Conservation (phyloP, 2,888 invertebrate species). For the Quadriops clusia region DNA sequence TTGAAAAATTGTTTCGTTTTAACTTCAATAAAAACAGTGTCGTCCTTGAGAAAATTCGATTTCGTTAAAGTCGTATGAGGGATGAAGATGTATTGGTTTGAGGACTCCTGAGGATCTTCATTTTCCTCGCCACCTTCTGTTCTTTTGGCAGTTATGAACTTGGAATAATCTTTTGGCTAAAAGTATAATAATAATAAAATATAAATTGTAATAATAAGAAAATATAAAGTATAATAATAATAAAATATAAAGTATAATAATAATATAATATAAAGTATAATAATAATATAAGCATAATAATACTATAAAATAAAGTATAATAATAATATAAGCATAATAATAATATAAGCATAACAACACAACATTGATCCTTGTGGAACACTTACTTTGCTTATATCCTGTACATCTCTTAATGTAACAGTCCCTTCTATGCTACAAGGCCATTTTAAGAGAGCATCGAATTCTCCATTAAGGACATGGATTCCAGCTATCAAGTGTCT, state of each 20-base stretch:
- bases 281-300: background rate
- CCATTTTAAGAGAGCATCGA: slow-evolving; percentile 60
- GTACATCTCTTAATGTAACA: slow-evolving; percentile 51
- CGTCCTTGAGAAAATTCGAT: slow-evolving; percentile 46
- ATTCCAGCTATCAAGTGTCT: slow-evolving; percentile 59
- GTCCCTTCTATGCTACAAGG: slow-evolving; percentile 57
- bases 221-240: background rate
- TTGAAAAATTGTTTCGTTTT: slow-evolving; percentile 26
- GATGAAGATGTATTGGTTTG: slow-evolving; percentile 51
- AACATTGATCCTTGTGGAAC: too few species aligned
- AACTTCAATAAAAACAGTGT: slow-evolving; percentile 50
- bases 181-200: slow-evolving; percentile 13
- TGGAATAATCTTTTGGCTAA: slow-evolving; percentile 51
- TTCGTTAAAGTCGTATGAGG: slow-evolving; percentile 51
- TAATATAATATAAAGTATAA: background rate
- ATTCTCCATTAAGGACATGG: slow-evolving; percentile 55
- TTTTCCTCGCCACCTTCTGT: slow-evolving; percentile 35
- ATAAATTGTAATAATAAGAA: background rate
- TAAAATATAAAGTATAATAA: background rate
- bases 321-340: background rate
- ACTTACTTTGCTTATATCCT: slow-evolving; percentile 26
- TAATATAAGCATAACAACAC: too few species aligned
- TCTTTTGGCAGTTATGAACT: slow-evolving; percentile 46
- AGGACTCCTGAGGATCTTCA: slow-evolving; percentile 36
- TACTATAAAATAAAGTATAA: background rate